Evolutionary conservation across 2,888 invertebrate genomes (phyloP), one percentile per base, ranked within the genome.

Genomic region (Aproaerema taeniolella): DNA sequence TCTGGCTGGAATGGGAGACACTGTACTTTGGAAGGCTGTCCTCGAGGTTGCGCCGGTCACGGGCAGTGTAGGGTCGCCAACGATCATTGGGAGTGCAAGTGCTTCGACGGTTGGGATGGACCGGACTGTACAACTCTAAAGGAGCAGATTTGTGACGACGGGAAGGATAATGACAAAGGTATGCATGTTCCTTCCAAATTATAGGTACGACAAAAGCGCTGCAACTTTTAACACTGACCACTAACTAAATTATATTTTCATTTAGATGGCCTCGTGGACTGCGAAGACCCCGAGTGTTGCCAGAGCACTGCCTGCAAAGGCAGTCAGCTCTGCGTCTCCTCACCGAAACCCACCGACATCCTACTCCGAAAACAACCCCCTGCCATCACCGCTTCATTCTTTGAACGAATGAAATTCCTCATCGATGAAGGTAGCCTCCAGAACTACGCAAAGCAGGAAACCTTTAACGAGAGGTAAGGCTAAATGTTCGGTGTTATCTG

Each of bases 231-330:
- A 16, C 15, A 29, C 29, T 36, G 9, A 36, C 29, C 2, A 20
- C 8, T 20, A 6, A 20, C 20, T 26, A 2, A n/a, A 26, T 12
- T 38, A 8, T 6, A 24, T 33, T 43, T 52, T 24, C 49, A 38
- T 62, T 45, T 78, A 99, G 99, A 99, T 89, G 98, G 98, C 39
- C 89, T 99, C 43, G 91, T 94, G 41, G 99, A 99, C 82, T 99
- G 99, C 72, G 95, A 97, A 75, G 99, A 99, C 87, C 98, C 98
- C 0, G 99, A 99, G 81, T 99, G 99, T 75, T 99, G 99, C 74
- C 89, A 91, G 45, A 93, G 91, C 69, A 89, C 91, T 39, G 90
- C 91, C 11, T 97, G 97, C 66, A 92, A 93, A 55, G 93, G 91
- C 50, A 95, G 95, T 61, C 94, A 96, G 63, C 91, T 97, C 41